Conservation (phyloP, 2,797 vertebrate genomes). For the Pyrrhura leucotis region DNA sequence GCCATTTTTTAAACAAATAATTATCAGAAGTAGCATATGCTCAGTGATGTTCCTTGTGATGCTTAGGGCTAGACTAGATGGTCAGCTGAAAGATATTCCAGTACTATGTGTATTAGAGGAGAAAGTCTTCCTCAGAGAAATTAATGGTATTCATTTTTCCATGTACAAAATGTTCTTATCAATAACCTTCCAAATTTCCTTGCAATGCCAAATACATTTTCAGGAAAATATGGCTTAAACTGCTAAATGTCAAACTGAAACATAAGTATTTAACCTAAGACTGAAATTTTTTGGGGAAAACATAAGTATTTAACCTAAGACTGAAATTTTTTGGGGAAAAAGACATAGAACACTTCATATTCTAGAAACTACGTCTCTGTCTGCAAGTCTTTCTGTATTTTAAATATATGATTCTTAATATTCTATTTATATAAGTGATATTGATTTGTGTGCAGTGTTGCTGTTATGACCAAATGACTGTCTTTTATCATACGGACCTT, state of each 20-base stretch:
- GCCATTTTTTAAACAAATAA: background rate
- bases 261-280: background rate
- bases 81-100: background rate
- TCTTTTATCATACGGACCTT: background rate
- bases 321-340: background rate
- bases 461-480: background rate
- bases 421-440: background rate
- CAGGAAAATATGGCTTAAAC: background rate
- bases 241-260: background rate
- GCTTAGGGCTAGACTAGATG: background rate
- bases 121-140: background rate
- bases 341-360: background rate
- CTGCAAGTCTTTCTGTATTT: background rate
- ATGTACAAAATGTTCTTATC: background rate
- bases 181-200: background rate
- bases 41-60: background rate
- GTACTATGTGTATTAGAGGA: background rate
- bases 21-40: background rate
- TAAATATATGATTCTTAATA: background rate
- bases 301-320: background rate
- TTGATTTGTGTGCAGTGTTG: background rate
- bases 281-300: background rate
- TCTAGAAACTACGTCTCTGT: background rate
- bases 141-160: background rate
- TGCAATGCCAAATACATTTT: background rate